Conservation (phyloP, 2,113 vertebrate species). For the Mus musculus region GRCm39 chr19:4310001-4310500, state of each 20-base stretch:
- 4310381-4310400: too few species aligned
- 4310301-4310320: not conserved
- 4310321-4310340: not conserved
- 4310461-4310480: not conserved
- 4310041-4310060: not conserved
- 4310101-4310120: not conserved
- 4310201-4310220: not conserved
- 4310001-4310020: not conserved
- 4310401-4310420: not conserved
- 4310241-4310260: not conserved
- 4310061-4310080: not conserved
- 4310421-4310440: not conserved
- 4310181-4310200: not conserved
- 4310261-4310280: not conserved
- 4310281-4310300: not conserved
- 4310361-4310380: too few species aligned
- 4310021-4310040: conserved; percentile 24
- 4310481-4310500: not conserved
- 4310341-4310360: too few species aligned
- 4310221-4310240: not conserved
- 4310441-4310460: not conserved
- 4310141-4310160: not conserved
- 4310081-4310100: not conserved
- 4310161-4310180: not conserved
- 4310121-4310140: not conserved